phyloP scores from a whole-genome alignment of 2,888 invertebrate species.

The Caenorhabditis auriculariae region DNA sequence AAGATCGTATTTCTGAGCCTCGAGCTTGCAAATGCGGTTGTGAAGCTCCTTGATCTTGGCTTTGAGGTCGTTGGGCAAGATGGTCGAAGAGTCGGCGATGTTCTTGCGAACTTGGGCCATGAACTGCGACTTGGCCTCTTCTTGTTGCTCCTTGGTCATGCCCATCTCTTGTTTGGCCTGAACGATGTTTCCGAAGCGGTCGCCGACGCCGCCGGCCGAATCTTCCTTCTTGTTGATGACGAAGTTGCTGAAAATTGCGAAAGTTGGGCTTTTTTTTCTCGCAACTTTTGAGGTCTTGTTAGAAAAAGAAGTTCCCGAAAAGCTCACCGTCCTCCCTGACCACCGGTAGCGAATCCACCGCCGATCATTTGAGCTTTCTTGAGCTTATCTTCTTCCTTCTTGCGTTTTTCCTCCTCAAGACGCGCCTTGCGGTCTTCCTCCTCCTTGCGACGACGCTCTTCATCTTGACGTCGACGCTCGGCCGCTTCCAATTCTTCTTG shows the following conservation, averaged over 20 bases:
- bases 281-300: too few relatives aligned
- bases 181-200: slow-evolving; percentile 74
- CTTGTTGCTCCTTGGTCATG: slow-evolving; percentile 99
- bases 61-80: slow-evolving; percentile 48
- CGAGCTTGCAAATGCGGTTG: slow-evolving; percentile 59
- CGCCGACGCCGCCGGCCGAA: slow-evolving; percentile 30
- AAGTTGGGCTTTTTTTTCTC: too few relatives aligned
- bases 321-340: slow-evolving; percentile 24
- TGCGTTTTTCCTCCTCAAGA: slow-evolving; percentile 55
- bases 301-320: too few relatives aligned
- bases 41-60: slow-evolving; percentile 61
- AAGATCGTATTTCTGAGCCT: slow-evolving; percentile 61
- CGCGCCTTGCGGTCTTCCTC: slow-evolving; percentile 47
- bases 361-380: slow-evolving; percentile 41
- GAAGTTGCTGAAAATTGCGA: slow-evolving; percentile 40
- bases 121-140: slow-evolving; percentile 80
- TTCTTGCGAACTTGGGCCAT: slow-evolving; percentile 22
- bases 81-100: slow-evolving; percentile 25
- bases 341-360: slow-evolving; percentile 16
- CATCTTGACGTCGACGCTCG: slow-evolving; percentile 49
- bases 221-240: slow-evolving; percentile 61
- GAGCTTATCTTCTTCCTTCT: slow-evolving; percentile 57
- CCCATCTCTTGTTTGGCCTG: slow-evolving; percentile 92
- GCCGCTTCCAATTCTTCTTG: slow-evolving; percentile 58
- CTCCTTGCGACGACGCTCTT: slow-evolving; percentile 57